These are phyloP conservation scores for Pitangus sulphuratus DNA, from an alignment of 2,797 vertebrate species.

Conservation along the genomic window DNA sequence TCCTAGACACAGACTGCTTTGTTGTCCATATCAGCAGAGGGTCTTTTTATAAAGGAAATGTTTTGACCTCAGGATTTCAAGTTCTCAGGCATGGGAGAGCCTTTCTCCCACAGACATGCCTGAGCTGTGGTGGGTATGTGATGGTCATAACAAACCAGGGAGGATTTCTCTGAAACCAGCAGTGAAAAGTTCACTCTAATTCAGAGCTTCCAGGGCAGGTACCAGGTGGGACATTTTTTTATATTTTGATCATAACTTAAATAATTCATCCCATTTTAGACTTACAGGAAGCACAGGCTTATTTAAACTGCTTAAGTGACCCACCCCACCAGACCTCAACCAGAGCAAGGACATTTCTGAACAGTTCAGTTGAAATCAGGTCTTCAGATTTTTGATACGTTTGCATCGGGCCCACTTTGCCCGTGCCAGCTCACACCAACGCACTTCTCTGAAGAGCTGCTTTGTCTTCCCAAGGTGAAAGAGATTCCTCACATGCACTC, in stretches of 20 bases:
- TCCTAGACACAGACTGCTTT: not conserved
- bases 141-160: not conserved
- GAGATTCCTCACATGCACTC: not conserved
- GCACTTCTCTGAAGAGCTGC: not conserved
- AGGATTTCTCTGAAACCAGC: not conserved
- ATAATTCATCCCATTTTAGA: not conserved
- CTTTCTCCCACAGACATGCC: not conserved
- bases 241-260: not conserved
- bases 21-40: not conserved
- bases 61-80: not conserved
- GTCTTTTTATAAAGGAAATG: not conserved
- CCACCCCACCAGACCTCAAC: not conserved
- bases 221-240: not conserved
- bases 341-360: not conserved
- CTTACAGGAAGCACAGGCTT: not conserved
- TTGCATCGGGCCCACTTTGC: not conserved
- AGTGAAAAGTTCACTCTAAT: not conserved
- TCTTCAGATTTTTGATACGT: not conserved
- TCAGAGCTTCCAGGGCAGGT: not conserved
- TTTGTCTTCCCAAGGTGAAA: not conserved
- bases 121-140: not conserved
- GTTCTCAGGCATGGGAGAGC: not conserved
- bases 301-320: not conserved
- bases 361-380: not conserved
- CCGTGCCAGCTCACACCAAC: not conserved